Evolutionary conservation across 2,888 invertebrate genomes (phyloP).

Genomic region (Pristionchus maxplancki): DNA sequence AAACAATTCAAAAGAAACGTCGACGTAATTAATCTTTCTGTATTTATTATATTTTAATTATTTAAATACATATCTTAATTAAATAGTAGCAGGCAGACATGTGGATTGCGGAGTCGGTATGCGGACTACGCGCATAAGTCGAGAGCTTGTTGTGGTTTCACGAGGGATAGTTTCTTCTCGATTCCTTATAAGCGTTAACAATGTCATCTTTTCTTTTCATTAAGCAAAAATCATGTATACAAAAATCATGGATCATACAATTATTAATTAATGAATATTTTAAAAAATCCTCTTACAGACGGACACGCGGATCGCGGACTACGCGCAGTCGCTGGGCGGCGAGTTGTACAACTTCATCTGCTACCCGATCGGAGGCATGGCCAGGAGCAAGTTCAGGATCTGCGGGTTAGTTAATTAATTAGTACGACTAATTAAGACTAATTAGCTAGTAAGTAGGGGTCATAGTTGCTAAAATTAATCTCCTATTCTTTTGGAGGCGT

Average conservation of each 20-base stretch:
- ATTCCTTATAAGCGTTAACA: no score
- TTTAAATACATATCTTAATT: no score
- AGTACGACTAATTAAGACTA: neutral
- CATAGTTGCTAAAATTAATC: slow-evolving; percentile 67
- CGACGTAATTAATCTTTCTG: no score
- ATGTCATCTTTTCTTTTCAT: no score
- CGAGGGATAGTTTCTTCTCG: no score
- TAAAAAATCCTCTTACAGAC: neutral
- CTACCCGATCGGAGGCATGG: slow-evolving; percentile 68
- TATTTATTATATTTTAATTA: no score
- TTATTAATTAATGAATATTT: neutral
- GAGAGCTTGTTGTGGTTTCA: no score
- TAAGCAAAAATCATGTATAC: no score
- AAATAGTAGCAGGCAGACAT: no score
- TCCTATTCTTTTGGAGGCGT: slow-evolving; percentile 69
- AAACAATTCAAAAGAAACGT: no score
- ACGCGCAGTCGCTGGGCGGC: slow-evolving; percentile 56
- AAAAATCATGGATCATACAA: neutral
- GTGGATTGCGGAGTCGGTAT: no score
- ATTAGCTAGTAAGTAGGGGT: neutral
- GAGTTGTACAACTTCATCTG: slow-evolving; percentile 67
- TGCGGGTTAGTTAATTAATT: slow-evolving; percentile 49
- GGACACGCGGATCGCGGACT: slow-evolving; percentile 52
- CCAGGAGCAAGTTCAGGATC: slow-evolving; percentile 58
- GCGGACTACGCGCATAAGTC: no score